Percentiles rank a stretch among this genome's conserved stretches.
Conservation (phyloP, 1,140 invertebrate species). For the Drosophila serrata region DNA sequence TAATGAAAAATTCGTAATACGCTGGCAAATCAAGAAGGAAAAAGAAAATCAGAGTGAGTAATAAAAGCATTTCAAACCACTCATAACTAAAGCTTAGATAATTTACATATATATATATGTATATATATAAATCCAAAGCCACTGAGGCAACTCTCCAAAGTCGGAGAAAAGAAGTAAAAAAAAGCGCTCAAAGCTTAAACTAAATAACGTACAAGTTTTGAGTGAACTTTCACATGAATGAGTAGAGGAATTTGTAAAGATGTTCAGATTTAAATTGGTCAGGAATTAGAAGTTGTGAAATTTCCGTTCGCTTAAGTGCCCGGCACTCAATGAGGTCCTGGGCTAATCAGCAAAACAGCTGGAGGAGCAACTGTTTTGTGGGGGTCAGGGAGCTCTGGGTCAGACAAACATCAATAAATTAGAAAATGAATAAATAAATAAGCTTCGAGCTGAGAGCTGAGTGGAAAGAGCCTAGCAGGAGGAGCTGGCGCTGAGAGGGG, state of each 20-base stretch:
- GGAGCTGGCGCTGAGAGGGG: not conserved
- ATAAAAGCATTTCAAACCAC: not conserved
- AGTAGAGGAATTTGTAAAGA: not conserved
- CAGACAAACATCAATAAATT: conserved; percentile 84
- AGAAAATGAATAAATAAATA: conserved; percentile 84
- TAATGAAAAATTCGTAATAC: no score
- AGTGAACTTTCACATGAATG: conserved; percentile 1
- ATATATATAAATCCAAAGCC: not conserved
- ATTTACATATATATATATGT: no score
- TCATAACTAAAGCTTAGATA: not conserved
- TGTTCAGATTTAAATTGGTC: conserved; percentile 28
- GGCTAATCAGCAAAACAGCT: conserved; percentile 72
- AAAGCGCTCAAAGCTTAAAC: conserved; percentile 7
- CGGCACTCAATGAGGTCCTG: conserved; percentile 19
- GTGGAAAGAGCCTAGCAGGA: conserved; percentile 4
- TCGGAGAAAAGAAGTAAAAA: not conserved
- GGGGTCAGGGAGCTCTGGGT: conserved; percentile 66
- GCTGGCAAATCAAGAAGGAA: not conserved
- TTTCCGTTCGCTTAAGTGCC: conserved; percentile 39
- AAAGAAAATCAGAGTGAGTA: not conserved
- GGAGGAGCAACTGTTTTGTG: not conserved
- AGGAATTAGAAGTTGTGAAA: conserved; percentile 16
- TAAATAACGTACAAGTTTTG: conserved; percentile 9
- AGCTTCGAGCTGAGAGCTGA: conserved; percentile 55
- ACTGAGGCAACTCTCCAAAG: not conserved